Evolutionary conservation across 2,888 invertebrate species (phyloP), one percentile per base, ranked within the genome.

Genomic region (Sinhomidia bicolor): DNA sequence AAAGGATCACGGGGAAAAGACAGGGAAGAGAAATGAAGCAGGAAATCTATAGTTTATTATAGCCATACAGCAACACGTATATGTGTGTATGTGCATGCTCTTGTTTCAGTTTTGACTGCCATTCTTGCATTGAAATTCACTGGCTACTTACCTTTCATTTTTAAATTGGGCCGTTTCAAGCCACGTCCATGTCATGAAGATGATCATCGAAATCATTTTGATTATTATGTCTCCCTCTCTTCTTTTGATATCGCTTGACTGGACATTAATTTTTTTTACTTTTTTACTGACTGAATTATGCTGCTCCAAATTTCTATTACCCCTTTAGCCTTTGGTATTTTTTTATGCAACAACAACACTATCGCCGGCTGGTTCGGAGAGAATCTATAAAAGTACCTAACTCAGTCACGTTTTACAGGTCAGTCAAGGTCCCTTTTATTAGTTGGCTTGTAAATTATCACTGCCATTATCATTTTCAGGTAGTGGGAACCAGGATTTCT

Each of bases 401-500:
- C 85, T 78, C 85, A 68, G 68, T 85, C 85, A 85, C 85, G 85
- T 85, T 79, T 85, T 85, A 23, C 83, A 60, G 85, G 85, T 85
- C 85, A 85, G 51, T 68, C 85, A 85, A 85, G 85, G 85, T 85
- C 85, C 79, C 79, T 65, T 79, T 85, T 85, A 44, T 71, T 71
- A 23, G 23, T 44, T 10, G 20, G 10, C 44, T 23, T 44, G 20
- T 71, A 71, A 44, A 71, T 71, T 71, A 71, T 71, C 41, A 44
- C 71, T 71, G 44, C 23, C 10, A 74, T 41, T 51, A 68, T 78
- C 76, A 85, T 65, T 79, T 44, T 71, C 7, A 79, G 36, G 20
- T 10, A 71, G 44, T 41, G 17, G 68, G 47, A 65, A 85, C 85
- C 85, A 85, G 85, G 85, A 85, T 85, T 85, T 85, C 85, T 68